phyloP scores from a whole-genome alignment of 2,113 vertebrate species.

The Alosa alosa region DNA sequence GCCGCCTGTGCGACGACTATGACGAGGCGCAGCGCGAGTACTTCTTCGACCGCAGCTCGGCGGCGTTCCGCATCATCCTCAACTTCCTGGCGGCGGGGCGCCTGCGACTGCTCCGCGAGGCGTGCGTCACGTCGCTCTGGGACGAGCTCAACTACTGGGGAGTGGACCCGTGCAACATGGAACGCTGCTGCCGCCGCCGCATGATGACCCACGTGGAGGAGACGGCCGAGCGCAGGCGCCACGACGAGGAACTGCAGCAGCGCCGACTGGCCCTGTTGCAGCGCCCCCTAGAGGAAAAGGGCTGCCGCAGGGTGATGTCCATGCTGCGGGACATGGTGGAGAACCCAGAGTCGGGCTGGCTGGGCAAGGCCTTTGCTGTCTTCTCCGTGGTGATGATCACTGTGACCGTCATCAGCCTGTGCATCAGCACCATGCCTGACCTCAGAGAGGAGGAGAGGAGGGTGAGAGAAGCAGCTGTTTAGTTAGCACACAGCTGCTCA shows the following conservation, averaged over 20 bases:
- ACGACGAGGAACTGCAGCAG: constrained; percentile 73
- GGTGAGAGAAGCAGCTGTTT: constrained; percentile 68
- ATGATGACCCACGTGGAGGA: constrained; percentile 81
- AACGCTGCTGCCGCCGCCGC: constrained; percentile 84
- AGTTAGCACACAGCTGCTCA: not conserved
- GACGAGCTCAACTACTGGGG: constrained; percentile 96
- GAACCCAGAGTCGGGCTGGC: constrained; percentile 87
- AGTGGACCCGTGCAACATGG: constrained; percentile 83
- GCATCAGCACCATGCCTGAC: constrained; percentile 95
- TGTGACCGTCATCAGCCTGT: constrained; percentile 91
- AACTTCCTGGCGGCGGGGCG: constrained; percentile 91
- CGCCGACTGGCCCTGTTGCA: constrained; percentile 56
- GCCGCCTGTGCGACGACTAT: constrained; percentile 88
- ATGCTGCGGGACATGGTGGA: constrained; percentile 86
- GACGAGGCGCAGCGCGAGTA: constrained; percentile 85
- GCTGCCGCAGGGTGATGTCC: constrained; percentile 70
- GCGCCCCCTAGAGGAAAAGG: constrained; percentile 58
- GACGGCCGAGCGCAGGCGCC: constrained; percentile 69
- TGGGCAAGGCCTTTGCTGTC: constrained; percentile 90
- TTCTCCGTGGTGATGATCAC: constrained; percentile 90
- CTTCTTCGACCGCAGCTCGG: constrained; percentile 92
- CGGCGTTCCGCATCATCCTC: constrained; percentile 83
- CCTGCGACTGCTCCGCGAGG: constrained; percentile 83
- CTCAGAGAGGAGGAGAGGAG: constrained; percentile 83
- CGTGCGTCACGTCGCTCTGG: constrained; percentile 87